Conservation (phyloP, 2,113 vertebrate genomes). For the Pelecanoides urinatrix region DNA sequence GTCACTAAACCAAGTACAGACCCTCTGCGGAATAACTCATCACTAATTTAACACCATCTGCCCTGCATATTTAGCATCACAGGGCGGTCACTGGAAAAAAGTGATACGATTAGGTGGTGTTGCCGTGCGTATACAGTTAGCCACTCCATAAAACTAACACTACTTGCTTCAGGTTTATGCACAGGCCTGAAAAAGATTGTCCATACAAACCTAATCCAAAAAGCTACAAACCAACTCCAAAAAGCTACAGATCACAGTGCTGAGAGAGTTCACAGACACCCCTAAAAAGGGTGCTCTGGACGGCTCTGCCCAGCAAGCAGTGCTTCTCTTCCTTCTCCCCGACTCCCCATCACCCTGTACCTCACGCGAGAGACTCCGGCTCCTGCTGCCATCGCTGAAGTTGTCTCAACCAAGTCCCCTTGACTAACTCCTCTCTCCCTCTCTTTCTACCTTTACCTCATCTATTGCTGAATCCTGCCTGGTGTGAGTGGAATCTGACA, state of each 20-base stretch:
- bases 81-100: accelerated
- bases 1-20: background rate
- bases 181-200: background rate
- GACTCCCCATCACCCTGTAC: background rate
- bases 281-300: background rate
- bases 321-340: background rate
- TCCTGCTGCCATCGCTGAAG: background rate
- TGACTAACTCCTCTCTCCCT: no score
- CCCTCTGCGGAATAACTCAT: background rate
- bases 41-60: background rate
- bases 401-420: background rate
- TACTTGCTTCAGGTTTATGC: background rate
- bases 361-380: background rate
- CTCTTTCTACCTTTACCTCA: background rate
- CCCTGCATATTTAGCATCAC: accelerated
- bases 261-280: background rate
- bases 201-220: background rate
- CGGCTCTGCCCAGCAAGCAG: background rate
- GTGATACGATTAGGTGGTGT: accelerated
- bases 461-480: background rate
- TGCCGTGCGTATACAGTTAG: background rate
- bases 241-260: background rate
- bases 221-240: background rate
- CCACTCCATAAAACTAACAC: accelerated
- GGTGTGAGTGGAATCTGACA: background rate